Evolutionary conservation across 2,888 invertebrate species (phyloP), one percentile per base, ranked within the genome.

Genomic region (Spicauda simplicius): DNA sequence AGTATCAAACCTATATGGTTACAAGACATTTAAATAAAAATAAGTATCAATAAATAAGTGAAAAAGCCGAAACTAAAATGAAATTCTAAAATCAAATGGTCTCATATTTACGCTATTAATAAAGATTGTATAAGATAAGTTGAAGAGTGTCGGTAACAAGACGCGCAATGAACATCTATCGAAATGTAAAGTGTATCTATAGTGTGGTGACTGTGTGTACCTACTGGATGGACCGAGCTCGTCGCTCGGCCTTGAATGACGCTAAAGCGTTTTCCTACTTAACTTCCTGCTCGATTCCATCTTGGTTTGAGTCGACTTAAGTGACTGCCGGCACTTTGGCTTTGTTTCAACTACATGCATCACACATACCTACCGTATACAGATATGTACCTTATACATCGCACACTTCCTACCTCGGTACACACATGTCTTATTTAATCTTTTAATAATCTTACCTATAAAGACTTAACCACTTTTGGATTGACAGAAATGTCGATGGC

Each of bases 201-300:
- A 45, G 37, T 37, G 45, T 45, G 11, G 45, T 45, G 37, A 37
- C 37, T 37, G 19, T 53, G 59, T 61, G 33, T 70, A 61, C 62
- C 60, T 70, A 69, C 50, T 75, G 74, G 81, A 80, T 84, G 81
- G 84, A 84, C 81, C 82, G 80, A 83, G 79, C 81, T 82, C 78
- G 83, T 79, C 82, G 80, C 84, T 76, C 78, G 88, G 82, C 92
- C 92, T 92, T 93, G 91, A 77, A 82, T 74, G 88, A 87, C 89
- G 89, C 76, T 87, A 83, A 82, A 86, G 84, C 87, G 89, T 91
- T 91, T 91, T 91, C 90, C 90, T 91, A 90, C 87, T 84, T 86
- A 79, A 90, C 89, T 91, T 92, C 92, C 92, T 92, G 86, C 83
- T 91, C 77, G 81, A 83, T 83, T 85, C 86, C 89, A 89, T 90